Base-by-base conservation (phyloP, 2,888 invertebrate genomes). In the Caenorhabditis sp. region DNA sequence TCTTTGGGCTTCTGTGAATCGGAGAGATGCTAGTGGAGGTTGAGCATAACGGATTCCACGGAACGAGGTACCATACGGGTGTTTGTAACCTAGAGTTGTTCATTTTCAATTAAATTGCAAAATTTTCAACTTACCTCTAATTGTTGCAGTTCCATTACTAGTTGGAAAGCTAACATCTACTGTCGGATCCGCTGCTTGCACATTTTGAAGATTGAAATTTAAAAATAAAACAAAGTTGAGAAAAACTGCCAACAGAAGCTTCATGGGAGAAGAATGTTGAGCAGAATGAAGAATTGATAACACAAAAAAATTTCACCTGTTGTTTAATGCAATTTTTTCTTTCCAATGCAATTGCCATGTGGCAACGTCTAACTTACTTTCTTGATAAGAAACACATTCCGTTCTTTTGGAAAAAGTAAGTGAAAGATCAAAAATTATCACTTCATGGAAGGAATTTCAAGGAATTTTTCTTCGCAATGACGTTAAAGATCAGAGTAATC, bases 31-130 rank as follows among this genome's bases (percentile, higher is more conserved):
- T 5, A 78, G 22, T 26, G 85, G 85, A 35, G 82, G 47, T 22
- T 53, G 47, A 22, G 85, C 85, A 62, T 81, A 85, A 8, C 68
- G 78, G 44, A 85, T 83, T 47, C 85, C 85, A 60, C 82, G 79
- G 60, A 80, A 85, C 0, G 83, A 80, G 15, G 55, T 61, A 44
- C 85, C 85, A 68, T 85, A 80, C 8, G 76, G 15, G 37, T 82
- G 85, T 44, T 77, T 28, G 44, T 69, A 69, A 22, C 84, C 83
- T 83, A 15, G 28, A 76, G 13, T n/a, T n/a, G n/a, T n/a, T n/a
- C n/a, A n/a, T n/a, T n/a, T n/a, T n/a, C n/a, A n/a, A n/a, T n/a
- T 37, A 47, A 9, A 51, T 13, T 24, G 2, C 5, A 64, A 32
- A 32, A 32, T 9, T 32, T n/a, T n/a, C n/a, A n/a, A 32, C 37